Evolutionary conservation across 1,140 invertebrate genomes (phyloP), one percentile per base, ranked within the genome.

Genomic region (Penaeus indicus): DNA sequence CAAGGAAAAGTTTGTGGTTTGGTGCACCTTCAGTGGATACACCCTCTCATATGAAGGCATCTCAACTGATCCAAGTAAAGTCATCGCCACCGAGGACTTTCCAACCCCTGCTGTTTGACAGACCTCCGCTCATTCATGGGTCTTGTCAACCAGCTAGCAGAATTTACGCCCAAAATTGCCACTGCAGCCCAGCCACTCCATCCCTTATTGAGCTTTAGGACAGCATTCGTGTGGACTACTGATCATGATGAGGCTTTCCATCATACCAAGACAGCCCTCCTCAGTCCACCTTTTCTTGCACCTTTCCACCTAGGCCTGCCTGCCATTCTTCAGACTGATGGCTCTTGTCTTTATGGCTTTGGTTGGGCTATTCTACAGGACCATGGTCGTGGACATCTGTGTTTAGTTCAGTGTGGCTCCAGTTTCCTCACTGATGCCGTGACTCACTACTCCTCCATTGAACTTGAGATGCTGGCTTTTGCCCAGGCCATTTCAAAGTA

Each of bases 1-100:
- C 42, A 82, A 82, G 5, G 54, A 82, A 8, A 82, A 82, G 42
- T 82, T 61, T 13, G n/a, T 47, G 42, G 80, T 62, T 54, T 13
- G 1, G 47, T 82, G 19, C n/a, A 60, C 3, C 25, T 82, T 62
- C 60, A 63, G 47, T n/a, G 42, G 42, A 60, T 61, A 25, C 25
- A 1, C 0, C 0, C 22, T 82, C 42, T 61, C 80, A 21, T 22
- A 11, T 19, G 61, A 60, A n/a, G 60, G 47, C 42, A 82, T 82
- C 25, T 7, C 80, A 38, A 3, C 60, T 25, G 22, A 63, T 54
- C 19, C 47, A 54, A 42, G n/a, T 16, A 54, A 47, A 4, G 79
- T 82, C 54, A 82, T 0, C 42, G 16, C 80, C 11, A 21, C 16
- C 13, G 3, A 13, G 38, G 38, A 3, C 80, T 62, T 82, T 42